Conservation (phyloP, 2,888 invertebrate species). For the Hirtodrosophila alboralis region DNA sequence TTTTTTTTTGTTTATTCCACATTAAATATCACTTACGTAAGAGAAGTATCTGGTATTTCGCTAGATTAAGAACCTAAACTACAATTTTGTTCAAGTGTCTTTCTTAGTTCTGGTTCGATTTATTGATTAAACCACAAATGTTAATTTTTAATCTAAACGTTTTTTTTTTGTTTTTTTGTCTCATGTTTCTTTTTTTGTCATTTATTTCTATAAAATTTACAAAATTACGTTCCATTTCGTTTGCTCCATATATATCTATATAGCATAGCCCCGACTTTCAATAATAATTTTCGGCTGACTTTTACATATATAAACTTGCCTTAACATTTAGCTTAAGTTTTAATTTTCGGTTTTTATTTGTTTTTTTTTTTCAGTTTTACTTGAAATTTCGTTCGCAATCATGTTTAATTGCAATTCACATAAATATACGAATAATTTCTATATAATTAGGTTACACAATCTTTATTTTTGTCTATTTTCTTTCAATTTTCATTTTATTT, state of each 20-base stretch:
- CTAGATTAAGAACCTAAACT: constrained; percentile 69
- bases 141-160: constrained; percentile 53
- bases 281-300: constrained; percentile 15
- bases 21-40: constrained; percentile 77
- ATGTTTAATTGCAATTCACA: constrained; percentile 43
- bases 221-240: constrained; percentile 75
- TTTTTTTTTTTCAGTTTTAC: constrained; percentile 44
- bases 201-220: constrained; percentile 81
- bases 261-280: constrained; percentile 17
- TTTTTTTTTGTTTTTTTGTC: constrained; percentile 46
- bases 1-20: constrained; percentile 55
- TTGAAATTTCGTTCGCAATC: constrained; percentile 54
- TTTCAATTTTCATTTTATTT: constrained; percentile 9
- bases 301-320: constrained; percentile 57
- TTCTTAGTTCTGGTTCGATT: constrained; percentile 49
- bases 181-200: constrained; percentile 39
- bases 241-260: constrained; percentile 24
- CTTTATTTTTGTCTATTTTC: constrained; percentile 50
- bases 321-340: constrained; percentile 59
- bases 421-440: constrained; percentile 56
- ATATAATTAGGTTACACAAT: constrained; percentile 58
- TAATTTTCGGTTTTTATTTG: constrained; percentile 25
- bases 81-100: constrained; percentile 64
- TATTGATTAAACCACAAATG: constrained; percentile 57
- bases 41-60: constrained; percentile 64